Conservation (phyloP, 2,113 vertebrate species). For the Psilopsiagon aymara region DNA sequence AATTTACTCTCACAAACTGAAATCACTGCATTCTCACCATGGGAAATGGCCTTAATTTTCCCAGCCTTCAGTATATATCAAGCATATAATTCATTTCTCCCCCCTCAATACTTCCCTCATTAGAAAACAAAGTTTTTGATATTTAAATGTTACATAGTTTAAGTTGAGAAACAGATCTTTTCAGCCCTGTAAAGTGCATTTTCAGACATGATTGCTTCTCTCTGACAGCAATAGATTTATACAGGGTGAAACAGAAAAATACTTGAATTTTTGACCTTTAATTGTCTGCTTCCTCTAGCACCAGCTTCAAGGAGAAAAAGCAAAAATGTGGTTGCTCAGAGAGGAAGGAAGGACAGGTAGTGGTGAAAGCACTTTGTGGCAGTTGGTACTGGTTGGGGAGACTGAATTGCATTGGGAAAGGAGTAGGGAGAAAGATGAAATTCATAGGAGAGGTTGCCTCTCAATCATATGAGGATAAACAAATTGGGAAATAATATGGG, state of each 20-base stretch:
- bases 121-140: slow-evolving; percentile 80
- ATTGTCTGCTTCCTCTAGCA: slow-evolving; percentile 50
- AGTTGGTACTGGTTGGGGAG: neutral
- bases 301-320: neutral
- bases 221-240: slow-evolving; percentile 53
- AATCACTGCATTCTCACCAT: slow-evolving; percentile 76
- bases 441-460: neutral
- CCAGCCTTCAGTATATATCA: slow-evolving; percentile 77
- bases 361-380: neutral
- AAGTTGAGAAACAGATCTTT: slow-evolving; percentile 47
- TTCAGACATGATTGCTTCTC: slow-evolving; percentile 47
- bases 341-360: neutral
- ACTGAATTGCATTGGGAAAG: neutral
- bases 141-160: slow-evolving; percentile 76
- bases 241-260: slow-evolving; percentile 30
- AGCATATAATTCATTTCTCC: slow-evolving; percentile 80
- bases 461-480: neutral
- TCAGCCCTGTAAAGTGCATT: slow-evolving; percentile 40
- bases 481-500: neutral
- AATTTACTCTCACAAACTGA: slow-evolving; percentile 80
- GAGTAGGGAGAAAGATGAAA: neutral
- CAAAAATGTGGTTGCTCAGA: neutral
- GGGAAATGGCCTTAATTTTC: slow-evolving; percentile 80
- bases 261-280: slow-evolving; percentile 71
- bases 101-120: slow-evolving; percentile 68